Evolutionary conservation across 2,888 invertebrate genomes (phyloP), one percentile per base, ranked within the genome.

Genomic region (Tachina fera): DNA sequence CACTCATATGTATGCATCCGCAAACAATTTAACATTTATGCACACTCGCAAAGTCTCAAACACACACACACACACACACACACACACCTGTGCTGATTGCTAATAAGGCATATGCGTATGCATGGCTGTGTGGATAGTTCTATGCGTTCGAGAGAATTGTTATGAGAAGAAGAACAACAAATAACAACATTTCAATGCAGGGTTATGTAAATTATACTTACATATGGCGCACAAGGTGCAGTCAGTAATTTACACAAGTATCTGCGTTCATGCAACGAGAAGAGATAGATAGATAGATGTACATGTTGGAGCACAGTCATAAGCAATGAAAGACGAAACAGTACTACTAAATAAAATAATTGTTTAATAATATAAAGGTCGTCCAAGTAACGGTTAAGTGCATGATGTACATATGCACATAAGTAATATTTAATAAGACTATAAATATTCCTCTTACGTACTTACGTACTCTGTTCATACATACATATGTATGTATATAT

Each of bases 331-430:
- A 63, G 53, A 58, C 41, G 51, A 74, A 81, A 74, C 41, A 68
- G 53, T 60, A 74, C 74, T 60, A 68, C 74, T 74, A 74, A 68
- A 81, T 81, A 60, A 81, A 74, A 74, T 74, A 80, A 80, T 74
- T 74, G 80, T 43, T 39, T 80, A 74, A 68, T 60, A 70, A 51
- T 16, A 82, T 65, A 82, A 81, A 82, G 82, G 82, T 82, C 82
- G 71, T 63, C 49, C 31, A 70, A 71, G 76, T 82, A 76, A 82
- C 76, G 63, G 70, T 82, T 71, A 76, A 76, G 70, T 76, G 76
- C 71, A 65, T 58, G 63, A 47, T 78, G 45, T 11, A 51, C 22
- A 53, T n/a, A n/a, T n/a, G 41, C 41, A 41, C 8, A 13, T 13
- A 49, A 4, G 22, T 16, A 56, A 60, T 13, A 47, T 72, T 39